Percentiles rank a stretch among this genome's conserved stretches.
Evolutionary conservation across 2,797 vertebrate genomes (phyloP).

Genomic region (Buceros bicornis): DNA sequence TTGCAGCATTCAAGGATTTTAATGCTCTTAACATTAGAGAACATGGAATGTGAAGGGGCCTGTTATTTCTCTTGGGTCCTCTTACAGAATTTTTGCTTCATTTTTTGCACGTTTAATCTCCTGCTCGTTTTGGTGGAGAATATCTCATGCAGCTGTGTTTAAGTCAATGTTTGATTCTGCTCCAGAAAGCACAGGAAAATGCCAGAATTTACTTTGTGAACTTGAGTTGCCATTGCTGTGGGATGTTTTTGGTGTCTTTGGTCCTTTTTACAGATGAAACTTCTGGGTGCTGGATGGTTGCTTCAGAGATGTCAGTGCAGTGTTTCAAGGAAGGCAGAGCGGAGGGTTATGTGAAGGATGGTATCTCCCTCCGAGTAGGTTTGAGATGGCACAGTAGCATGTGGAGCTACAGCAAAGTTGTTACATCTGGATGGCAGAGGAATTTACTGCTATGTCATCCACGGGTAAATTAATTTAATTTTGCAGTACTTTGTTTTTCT

Average conservation of each 20-base stretch:
- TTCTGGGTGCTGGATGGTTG: not conserved
- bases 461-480: not conserved
- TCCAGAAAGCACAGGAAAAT: not conserved
- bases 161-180: not conserved
- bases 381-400: fast-evolving
- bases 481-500: not conserved
- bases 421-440: not conserved
- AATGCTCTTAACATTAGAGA: not conserved
- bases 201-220: not conserved
- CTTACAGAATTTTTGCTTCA: not conserved
- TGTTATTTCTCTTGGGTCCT: not conserved
- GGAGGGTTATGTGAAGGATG: not conserved
- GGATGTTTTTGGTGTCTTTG: not conserved
- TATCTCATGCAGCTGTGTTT: not conserved
- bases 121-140: not conserved
- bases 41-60: not conserved
- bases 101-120: not conserved
- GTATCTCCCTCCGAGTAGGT: not conserved
- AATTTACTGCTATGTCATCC: not conserved
- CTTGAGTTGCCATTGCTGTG: not conserved
- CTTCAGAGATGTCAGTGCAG: not conserved
- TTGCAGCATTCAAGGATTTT: not conserved
- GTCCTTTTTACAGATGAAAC: not conserved
- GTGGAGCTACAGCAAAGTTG: not conserved
- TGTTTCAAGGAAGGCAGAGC: not conserved